Conservation (phyloP, 2,113 vertebrate genomes). For the Pongo abelii region DNA sequence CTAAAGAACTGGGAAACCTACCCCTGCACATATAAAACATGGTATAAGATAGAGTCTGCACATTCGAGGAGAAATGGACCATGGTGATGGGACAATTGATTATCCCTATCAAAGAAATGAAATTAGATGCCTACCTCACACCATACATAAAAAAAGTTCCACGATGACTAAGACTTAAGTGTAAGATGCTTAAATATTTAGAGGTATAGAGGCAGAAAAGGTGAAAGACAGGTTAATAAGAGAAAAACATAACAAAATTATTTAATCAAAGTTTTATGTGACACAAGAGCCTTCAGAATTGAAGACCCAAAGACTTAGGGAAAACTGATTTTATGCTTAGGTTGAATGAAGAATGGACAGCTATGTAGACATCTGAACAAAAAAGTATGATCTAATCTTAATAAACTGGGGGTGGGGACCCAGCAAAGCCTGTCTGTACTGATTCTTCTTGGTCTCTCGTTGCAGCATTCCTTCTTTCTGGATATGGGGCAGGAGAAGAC, state of each 20-base stretch:
- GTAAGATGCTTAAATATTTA: slow-evolving; percentile 6
- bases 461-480: not conserved
- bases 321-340: not conserved
- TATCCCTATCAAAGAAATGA: not conserved
- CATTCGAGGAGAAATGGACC: not conserved
- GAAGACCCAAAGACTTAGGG: not conserved
- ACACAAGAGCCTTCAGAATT: not conserved
- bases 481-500: not conserved
- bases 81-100: not conserved
- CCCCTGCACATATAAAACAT: not conserved
- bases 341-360: not conserved
- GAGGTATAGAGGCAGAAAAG: not conserved
- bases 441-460: not conserved
- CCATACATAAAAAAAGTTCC: not conserved
- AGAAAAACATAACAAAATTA: not conserved
- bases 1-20: not conserved
- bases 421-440: not conserved
- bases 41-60: not conserved
- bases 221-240: not conserved
- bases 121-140: not conserved
- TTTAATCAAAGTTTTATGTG: not conserved
- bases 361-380: not conserved
- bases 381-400: not conserved
- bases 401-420: not conserved
- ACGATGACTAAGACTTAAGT: not conserved